phyloP scores from a whole-genome alignment of 2,888 invertebrate species.

The Meganola albula region DNA sequence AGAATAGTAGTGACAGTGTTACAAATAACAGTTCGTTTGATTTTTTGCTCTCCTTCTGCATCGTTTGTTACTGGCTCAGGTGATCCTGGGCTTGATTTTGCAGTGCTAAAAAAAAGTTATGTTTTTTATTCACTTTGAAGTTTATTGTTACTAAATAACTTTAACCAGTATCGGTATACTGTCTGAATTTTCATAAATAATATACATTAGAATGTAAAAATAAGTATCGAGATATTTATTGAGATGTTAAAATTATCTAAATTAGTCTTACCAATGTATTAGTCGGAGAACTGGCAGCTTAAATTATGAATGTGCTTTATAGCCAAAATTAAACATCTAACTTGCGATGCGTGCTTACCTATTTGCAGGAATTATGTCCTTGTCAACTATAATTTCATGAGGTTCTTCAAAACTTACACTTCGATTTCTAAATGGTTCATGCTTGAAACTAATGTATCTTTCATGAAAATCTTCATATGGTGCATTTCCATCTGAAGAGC shows the following conservation, averaged over 20 bases:
- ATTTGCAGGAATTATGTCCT: conserved; percentile 51
- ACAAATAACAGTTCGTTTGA: conserved; percentile 45
- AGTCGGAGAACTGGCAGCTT: too few species aligned
- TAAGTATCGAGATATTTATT: too few species aligned
- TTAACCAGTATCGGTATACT: too few species aligned
- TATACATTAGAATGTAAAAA: too few species aligned
- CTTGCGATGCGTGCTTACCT: conserved; percentile 51
- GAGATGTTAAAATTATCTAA: too few species aligned
- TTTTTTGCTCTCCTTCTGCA: conserved; percentile 46
- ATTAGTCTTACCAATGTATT: too few species aligned
- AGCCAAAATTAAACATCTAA: conserved; percentile 20
- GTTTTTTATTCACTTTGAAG: too few species aligned
- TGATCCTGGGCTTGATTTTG: conserved; percentile 82
- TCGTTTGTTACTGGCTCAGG: conserved; percentile 59
- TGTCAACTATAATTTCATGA: conserved; percentile 53
- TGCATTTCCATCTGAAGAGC: conserved; percentile 76
- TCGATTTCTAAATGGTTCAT: conserved; percentile 85
- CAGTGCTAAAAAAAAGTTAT: conserved; percentile 48
- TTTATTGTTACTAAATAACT: too few species aligned
- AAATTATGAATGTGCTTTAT: too few species aligned
- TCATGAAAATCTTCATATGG: conserved; percentile 88
- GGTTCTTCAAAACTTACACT: conserved; percentile 84
- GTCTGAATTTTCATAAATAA: too few species aligned
- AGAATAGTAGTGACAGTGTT: conserved; percentile 55
- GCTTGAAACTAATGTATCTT: conserved; percentile 84